phyloP scores from a whole-genome alignment of 2,888 invertebrate species.

The Lasioglossum pauxillum region DNA sequence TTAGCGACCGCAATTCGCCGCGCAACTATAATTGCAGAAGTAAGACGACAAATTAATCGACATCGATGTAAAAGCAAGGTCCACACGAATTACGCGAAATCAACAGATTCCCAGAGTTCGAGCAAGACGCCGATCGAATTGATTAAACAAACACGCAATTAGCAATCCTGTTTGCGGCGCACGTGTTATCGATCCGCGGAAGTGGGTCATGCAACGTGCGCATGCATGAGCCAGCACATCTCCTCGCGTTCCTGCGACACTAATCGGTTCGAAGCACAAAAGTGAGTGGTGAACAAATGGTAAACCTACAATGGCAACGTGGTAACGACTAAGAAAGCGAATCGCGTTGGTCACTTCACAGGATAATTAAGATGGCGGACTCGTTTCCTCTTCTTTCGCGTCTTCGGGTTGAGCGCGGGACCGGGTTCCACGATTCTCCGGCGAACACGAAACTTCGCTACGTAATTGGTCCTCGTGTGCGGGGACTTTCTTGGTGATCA shows the following conservation, averaged over 20 bases:
- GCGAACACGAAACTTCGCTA: neutral
- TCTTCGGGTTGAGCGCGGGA: neutral
- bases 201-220: neutral
- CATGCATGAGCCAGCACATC: neutral
- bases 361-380: conserved; percentile 43
- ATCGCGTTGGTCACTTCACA: conserved; percentile 35
- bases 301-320: conserved; percentile 70
- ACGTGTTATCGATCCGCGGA: neutral
- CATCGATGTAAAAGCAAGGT: neutral
- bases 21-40: no score
- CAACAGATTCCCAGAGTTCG: neutral
- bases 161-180: neutral
- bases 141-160: neutral
- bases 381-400: conserved; percentile 21
- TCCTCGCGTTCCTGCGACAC: conserved; percentile 64
- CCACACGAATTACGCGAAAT: neutral
- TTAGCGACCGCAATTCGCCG: no score
- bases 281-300: conserved; percentile 80
- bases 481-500: conserved; percentile 13
- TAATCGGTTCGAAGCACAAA: conserved; percentile 67
- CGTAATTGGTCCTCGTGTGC: neutral
- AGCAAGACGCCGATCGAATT: neutral
- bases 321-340: conserved; percentile 65
- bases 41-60: neutral
- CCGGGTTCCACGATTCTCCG: neutral